Evolutionary conservation across 2,888 invertebrate genomes (phyloP).

Genomic region (Drosophila longiperda): DNA sequence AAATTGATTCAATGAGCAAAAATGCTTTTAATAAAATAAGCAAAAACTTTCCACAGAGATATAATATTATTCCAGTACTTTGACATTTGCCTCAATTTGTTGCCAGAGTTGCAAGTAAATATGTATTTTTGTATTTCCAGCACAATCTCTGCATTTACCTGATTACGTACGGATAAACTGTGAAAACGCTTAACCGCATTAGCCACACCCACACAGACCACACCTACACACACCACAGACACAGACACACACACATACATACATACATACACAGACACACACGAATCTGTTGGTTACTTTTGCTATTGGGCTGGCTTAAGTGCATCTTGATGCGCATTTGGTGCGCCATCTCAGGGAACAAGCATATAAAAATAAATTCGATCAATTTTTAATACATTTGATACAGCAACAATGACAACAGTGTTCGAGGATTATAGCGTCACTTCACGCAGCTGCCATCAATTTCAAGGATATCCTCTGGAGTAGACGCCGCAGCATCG

Average conservation of each 20-base stretch:
- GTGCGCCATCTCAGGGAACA: constrained; percentile 29
- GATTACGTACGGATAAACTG: constrained; percentile 16
- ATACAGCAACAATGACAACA: constrained; percentile 64
- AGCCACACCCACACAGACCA: constrained; percentile 19
- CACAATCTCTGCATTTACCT: not conserved
- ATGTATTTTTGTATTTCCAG: not conserved
- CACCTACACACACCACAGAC: not conserved
- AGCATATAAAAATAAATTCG: constrained; percentile 71
- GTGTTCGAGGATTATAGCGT: constrained; percentile 16
- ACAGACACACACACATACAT: constrained; percentile 21
- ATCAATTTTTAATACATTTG: constrained; percentile 73
- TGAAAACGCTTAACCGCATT: constrained; percentile 32
- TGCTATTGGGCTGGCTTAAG: constrained; percentile 63
- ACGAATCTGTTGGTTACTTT: constrained; percentile 2
- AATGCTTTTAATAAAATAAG: not conserved
- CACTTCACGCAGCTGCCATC: constrained; percentile 18
- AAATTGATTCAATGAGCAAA: not conserved
- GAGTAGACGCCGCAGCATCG: constrained; percentile 27
- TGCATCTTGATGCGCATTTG: constrained; percentile 53
- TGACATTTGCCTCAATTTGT: constrained; percentile 22
- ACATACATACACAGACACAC: constrained; percentile 7
- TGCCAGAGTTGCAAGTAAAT: constrained; percentile 18
- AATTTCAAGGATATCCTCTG: constrained; percentile 21
- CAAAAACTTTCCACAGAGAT: not conserved
- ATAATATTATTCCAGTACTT: not conserved